phyloP scores from a whole-genome alignment of 23 tunicate genomes.

The Ciona savignyi region DNA sequence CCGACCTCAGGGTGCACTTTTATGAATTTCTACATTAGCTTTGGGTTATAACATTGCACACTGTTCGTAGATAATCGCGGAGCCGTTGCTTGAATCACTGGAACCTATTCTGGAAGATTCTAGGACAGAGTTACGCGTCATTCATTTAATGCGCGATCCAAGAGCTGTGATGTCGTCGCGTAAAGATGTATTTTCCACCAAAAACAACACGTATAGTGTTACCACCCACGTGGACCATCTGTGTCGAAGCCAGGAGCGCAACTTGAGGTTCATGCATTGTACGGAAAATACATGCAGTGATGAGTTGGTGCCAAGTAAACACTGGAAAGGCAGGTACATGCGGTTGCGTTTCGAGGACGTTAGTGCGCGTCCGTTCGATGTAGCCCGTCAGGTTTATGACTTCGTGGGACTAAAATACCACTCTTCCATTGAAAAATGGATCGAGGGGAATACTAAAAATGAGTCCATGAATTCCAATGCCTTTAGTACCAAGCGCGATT shows the following conservation, averaged over 20 bases:
- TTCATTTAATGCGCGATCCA: constrained; percentile 64
- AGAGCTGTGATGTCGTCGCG: constrained; percentile 45
- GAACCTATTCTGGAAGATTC: constrained; percentile 4
- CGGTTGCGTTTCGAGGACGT: constrained; percentile 23
- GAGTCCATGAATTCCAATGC: neutral
- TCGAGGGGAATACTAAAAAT: constrained; percentile 2
- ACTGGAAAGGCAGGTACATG: constrained; percentile 23
- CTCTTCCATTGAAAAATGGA: constrained; percentile 15
- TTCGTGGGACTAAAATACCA: constrained; percentile 37
- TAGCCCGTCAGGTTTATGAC: constrained; percentile 13
- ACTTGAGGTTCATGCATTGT: constrained; percentile 1
- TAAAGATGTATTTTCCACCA: neutral
- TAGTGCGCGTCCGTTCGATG: constrained; percentile 17
- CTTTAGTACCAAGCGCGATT: constrained; percentile 24
- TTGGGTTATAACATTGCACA: too few relatives aligned
- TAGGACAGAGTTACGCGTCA: constrained; percentile 5
- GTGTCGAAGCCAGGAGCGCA: constrained; percentile 5
- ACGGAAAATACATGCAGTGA: neutral
- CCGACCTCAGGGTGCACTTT: too few relatives aligned
- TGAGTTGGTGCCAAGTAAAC: neutral
- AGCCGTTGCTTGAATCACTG: neutral
- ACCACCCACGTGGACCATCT: neutral
- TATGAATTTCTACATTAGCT: too few relatives aligned
- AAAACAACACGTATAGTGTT: neutral
- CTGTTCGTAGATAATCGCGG: constrained; percentile 4